Base-by-base conservation (phyloP, 2,113 vertebrate genomes). In the Strigops habroptila region DNA sequence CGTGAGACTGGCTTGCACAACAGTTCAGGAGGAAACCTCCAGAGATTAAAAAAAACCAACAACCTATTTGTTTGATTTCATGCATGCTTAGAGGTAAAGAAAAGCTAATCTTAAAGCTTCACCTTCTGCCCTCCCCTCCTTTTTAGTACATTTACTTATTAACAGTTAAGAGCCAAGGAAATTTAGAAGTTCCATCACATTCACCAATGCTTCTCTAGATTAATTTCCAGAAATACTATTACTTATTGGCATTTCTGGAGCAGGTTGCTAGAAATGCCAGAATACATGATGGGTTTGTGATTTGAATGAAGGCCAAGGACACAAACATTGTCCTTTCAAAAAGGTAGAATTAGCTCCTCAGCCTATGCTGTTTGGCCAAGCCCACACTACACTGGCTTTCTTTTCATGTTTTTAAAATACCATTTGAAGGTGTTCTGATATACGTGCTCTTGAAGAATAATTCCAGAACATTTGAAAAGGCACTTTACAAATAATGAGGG, bases 261-360 rank as follows among this genome's bases (percentile, higher is more conserved):
- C 43, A 86, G 73, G 16, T 27, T 70, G 43, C 1, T 12, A 51
- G 82, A 82, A 86, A 65, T 63, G 59, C 35, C 93, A 92, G 62
- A 78, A 71, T 16, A 15, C 71, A n/a, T 18, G 53, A 79, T 19
- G 24, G 44, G 2, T 93, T 76, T 69, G 41, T 53, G 22, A 39
- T 53, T 69, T 74, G 82, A 62, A 88, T 90, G n/a, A 83, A 77
- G 64, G 53, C 41, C 83, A 88, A 88, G 57, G 75, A 69, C 71
- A 52, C 18, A 69, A 78, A 43, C 23, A 11, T 1, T 65, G 81
- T 55, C 82, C 75, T 87, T 74, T 28, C 17, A 71, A 60, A 75
- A 31, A 63, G 48, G 33, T 14, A 51, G 77, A 73, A 39, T 76
- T 77, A 65, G 39, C 65, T 67, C 60, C 30, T 85, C 49, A 30